Percentiles rank a stretch among this genome's conserved stretches.
Conservation (phyloP, 2,113 vertebrate genomes). For the Planiliza haematocheilus region DNA sequence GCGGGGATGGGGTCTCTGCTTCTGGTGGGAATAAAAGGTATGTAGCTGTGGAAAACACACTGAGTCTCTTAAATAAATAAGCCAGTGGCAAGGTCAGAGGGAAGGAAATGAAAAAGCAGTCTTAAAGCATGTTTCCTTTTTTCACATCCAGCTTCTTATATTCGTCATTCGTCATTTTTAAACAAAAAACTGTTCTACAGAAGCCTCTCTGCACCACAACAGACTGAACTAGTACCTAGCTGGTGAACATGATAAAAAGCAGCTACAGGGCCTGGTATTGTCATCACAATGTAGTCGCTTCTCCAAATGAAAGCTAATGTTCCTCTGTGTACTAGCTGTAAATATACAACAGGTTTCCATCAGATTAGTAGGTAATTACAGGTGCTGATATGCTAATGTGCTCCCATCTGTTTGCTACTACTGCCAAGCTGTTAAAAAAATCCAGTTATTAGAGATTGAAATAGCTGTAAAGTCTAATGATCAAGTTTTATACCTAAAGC, state of each 20-base stretch:
- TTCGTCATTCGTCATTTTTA: background rate
- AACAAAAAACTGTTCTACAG: too few relatives aligned
- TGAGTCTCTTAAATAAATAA: slow-evolving; percentile 46
- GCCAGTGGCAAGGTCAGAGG: slow-evolving; percentile 32
- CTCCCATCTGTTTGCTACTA: background rate
- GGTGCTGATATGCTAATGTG: background rate
- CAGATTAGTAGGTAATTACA: background rate
- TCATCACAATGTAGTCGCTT: background rate
- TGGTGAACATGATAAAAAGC: background rate
- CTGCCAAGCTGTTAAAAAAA: background rate
- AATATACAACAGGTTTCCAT: background rate
- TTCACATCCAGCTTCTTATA: slow-evolving; percentile 8
- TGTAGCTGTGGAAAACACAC: slow-evolving; percentile 15
- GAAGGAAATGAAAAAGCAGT: slow-evolving; percentile 41
- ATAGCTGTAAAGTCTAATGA: background rate
- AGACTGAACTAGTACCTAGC: too few relatives aligned
- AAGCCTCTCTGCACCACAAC: too few relatives aligned
- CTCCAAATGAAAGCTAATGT: background rate
- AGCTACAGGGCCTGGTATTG: background rate
- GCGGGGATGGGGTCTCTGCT: slow-evolving; percentile 23
- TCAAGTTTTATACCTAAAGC: too few relatives aligned
- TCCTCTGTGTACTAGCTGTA: background rate
- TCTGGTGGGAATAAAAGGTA: slow-evolving; percentile 45
- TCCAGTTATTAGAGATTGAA: background rate
- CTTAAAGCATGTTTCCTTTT: slow-evolving; percentile 26